Evolutionary conservation across 2,888 invertebrate species (phyloP).

Genomic region (Emmelina monodactyla): DNA sequence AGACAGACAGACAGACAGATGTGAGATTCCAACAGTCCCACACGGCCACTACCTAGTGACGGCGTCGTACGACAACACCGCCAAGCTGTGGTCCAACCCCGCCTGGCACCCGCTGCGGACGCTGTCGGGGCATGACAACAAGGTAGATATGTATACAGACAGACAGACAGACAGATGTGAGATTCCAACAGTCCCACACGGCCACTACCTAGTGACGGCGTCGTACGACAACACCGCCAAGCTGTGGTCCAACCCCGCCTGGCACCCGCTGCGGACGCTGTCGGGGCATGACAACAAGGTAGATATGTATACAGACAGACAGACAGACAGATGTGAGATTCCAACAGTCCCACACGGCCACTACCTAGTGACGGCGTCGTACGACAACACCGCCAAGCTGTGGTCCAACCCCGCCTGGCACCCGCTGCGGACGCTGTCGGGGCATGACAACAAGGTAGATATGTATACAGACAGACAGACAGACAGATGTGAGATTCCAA

Average conservation of each 20-base stretch:
- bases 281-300: slow-evolving; percentile 94
- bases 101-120: slow-evolving; percentile 98
- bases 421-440: slow-evolving; percentile 91
- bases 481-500: slow-evolving; percentile 90
- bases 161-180: too few relatives aligned
- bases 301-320: too few relatives aligned
- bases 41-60: slow-evolving; percentile 91
- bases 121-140: slow-evolving; percentile 93
- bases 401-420: slow-evolving; percentile 99
- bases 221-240: slow-evolving; percentile 95
- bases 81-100: slow-evolving; percentile 95
- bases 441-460: slow-evolving; percentile 94
- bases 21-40: slow-evolving; percentile 88
- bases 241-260: slow-evolving; percentile 95
- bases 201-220: slow-evolving; percentile 88
- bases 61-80: slow-evolving; percentile 90
- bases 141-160: too few relatives aligned
- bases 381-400: slow-evolving; percentile 90
- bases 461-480: too few relatives aligned
- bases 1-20: too few relatives aligned
- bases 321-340: slow-evolving; percentile 90
- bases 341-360: slow-evolving; percentile 85
- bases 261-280: slow-evolving; percentile 96
- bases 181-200: slow-evolving; percentile 86
- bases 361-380: slow-evolving; percentile 91